phyloP scores from a whole-genome alignment of 2,113 vertebrate species.

The Taxidea taxus region DNA sequence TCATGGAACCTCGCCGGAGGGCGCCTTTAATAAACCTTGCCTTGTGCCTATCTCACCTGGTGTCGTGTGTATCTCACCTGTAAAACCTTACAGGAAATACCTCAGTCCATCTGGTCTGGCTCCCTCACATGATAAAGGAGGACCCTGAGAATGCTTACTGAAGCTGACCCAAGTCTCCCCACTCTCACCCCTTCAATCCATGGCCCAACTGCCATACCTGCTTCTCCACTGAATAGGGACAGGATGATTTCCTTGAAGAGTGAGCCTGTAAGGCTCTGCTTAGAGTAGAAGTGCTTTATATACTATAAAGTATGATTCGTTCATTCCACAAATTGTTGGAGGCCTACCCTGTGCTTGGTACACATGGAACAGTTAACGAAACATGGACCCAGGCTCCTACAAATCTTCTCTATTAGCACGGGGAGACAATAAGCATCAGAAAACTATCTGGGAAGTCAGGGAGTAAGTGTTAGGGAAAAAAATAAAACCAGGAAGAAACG shows the following conservation, averaged over 20 bases:
- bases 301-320: too few species aligned
- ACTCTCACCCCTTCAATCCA: neutral
- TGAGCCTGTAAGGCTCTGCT: neutral
- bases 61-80: too few species aligned
- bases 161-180: neutral
- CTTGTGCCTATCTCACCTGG: too few species aligned
- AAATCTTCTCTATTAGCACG: neutral
- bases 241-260: neutral
- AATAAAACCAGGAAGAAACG: neutral
- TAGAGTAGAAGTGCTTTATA: neutral
- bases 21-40: too few species aligned
- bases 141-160: neutral
- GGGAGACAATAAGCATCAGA: neutral
- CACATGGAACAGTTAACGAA: neutral
- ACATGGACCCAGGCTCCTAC: neutral
- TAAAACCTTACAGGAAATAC: too few species aligned
- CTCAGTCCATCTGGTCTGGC: neutral
- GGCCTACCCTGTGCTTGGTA: neutral
- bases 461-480: neutral
- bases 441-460: neutral
- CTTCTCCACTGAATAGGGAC: neutral
- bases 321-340: neutral
- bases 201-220: fast-evolving
- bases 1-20: too few species aligned
- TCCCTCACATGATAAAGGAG: neutral